A percentile compares a stretch with the other conserved stretches of the same genome.
Conservation (phyloP, 2,797 vertebrate genomes). For the Pachyuromys duprasi region DNA sequence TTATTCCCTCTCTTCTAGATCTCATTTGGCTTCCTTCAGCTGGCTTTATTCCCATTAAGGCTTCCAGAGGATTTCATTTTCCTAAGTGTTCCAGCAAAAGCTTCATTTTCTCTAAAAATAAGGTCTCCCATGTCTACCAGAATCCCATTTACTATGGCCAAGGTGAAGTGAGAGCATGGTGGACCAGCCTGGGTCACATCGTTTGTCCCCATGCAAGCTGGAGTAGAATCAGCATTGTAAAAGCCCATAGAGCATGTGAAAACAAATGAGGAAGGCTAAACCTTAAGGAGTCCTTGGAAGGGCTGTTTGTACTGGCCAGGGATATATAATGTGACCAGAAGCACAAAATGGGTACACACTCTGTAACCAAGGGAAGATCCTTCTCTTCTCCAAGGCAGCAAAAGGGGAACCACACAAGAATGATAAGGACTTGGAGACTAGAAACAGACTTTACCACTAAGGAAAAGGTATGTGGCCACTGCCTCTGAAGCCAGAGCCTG, state of each 20-base stretch:
- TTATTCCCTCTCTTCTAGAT: background rate
- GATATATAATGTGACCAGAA: background rate
- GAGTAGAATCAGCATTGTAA: background rate
- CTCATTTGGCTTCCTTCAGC: background rate
- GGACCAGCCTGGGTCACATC: background rate
- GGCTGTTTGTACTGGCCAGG: accelerated
- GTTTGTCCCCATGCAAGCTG: background rate
- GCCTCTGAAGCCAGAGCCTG: background rate
- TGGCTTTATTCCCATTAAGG: background rate
- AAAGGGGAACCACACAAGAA: too few species aligned
- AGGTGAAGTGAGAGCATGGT: background rate
- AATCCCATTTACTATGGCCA: background rate
- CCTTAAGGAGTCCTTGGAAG: background rate
- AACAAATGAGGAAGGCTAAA: background rate
- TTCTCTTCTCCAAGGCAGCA: background rate
- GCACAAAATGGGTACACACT: background rate
- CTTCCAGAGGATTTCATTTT: background rate
- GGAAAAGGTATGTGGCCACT: background rate
- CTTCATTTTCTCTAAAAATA: background rate
- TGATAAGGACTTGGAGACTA: background rate
- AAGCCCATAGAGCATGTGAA: background rate
- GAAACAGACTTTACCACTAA: background rate
- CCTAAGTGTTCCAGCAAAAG: background rate
- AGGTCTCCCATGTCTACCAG: background rate
- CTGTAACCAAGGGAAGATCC: background rate